Percentiles rank a stretch among this genome's conserved stretches.
phyloP scores from a whole-genome alignment of 2,888 invertebrate genomes.

The Agrilus mali region DNA sequence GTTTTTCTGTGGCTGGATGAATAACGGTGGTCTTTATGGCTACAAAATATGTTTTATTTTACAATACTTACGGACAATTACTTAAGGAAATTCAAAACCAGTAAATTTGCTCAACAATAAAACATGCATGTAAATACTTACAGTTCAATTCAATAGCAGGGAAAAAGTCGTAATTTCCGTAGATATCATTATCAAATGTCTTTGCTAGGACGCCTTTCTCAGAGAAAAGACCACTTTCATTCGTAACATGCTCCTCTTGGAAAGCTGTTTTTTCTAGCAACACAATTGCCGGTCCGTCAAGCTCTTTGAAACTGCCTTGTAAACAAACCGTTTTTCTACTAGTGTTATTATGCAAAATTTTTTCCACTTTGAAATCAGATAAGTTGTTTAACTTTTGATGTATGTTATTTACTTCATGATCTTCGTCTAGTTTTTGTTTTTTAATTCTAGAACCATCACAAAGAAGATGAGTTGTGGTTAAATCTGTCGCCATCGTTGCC shows the following conservation, averaged over 20 bases:
- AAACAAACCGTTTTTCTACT: constrained; percentile 58
- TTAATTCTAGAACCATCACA: constrained; percentile 9
- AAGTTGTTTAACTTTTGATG: constrained; percentile 37
- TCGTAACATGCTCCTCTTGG: constrained; percentile 46
- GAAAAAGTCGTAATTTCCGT: constrained; percentile 66
- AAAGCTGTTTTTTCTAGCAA: constrained; percentile 75
- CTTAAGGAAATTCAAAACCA: too few relatives aligned
- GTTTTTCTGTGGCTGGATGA: constrained; percentile 87
- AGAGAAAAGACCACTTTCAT: constrained; percentile 44
- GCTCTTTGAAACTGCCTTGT: constrained; percentile 53
- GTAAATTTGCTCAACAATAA: neutral
- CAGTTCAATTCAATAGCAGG: constrained; percentile 40
- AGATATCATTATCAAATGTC: constrained; percentile 71
- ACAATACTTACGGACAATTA: too few relatives aligned
- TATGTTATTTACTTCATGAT: constrained; percentile 14
- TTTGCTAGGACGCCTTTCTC: constrained; percentile 45
- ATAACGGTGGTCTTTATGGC: constrained; percentile 81
- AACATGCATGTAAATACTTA: constrained; percentile 30
- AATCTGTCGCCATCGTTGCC: too few relatives aligned
- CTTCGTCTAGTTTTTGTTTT: constrained; percentile 15
- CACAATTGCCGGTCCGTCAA: constrained; percentile 54
- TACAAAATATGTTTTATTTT: constrained; percentile 30
- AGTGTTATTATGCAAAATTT: constrained; percentile 59
- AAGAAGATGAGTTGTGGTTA: too few relatives aligned
- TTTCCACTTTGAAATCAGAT: constrained; percentile 51